Evolutionary conservation across 92 coral and sea anemone genomes (phyloP).

Genomic region (Muricea muricata): DNA sequence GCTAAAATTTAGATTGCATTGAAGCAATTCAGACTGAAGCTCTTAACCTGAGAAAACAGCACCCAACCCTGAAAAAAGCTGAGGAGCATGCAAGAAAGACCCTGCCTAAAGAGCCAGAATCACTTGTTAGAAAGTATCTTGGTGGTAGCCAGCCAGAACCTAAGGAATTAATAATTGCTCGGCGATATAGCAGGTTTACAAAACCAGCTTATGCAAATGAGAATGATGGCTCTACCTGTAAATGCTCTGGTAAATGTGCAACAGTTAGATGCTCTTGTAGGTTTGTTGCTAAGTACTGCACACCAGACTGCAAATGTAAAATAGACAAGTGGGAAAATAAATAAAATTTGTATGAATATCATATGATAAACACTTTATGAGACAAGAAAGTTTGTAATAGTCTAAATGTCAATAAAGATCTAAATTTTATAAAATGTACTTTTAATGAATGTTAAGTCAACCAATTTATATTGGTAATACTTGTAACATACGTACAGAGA

Average conservation of each 20-base stretch:
- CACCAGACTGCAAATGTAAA: slow-evolving; percentile 6
- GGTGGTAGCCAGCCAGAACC: background rate
- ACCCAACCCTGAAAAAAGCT: slow-evolving; percentile 27
- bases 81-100: slow-evolving; percentile 11
- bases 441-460: too few relatives aligned
- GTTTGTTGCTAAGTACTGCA: background rate
- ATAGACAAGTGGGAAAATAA: slow-evolving; percentile 1
- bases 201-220: slow-evolving; percentile 24
- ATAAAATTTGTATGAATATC: background rate
- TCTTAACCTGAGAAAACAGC: background rate
- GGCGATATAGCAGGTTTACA: slow-evolving; percentile 13
- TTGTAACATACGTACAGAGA: too few relatives aligned
- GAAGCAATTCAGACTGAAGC: background rate
- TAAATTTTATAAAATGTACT: too few relatives aligned
- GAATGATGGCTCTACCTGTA: background rate
- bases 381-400: background rate
- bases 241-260: slow-evolving; percentile 43
- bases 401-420: too few relatives aligned
- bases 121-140: slow-evolving; percentile 23
- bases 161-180: slow-evolving; percentile 23
- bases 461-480: background rate
- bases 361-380: background rate
- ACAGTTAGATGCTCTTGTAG: slow-evolving; percentile 9
- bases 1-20: background rate
- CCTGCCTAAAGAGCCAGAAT: slow-evolving; percentile 39